Conservation (phyloP, 2,888 invertebrate species). For the Callosobruchus maculatus region DNA sequence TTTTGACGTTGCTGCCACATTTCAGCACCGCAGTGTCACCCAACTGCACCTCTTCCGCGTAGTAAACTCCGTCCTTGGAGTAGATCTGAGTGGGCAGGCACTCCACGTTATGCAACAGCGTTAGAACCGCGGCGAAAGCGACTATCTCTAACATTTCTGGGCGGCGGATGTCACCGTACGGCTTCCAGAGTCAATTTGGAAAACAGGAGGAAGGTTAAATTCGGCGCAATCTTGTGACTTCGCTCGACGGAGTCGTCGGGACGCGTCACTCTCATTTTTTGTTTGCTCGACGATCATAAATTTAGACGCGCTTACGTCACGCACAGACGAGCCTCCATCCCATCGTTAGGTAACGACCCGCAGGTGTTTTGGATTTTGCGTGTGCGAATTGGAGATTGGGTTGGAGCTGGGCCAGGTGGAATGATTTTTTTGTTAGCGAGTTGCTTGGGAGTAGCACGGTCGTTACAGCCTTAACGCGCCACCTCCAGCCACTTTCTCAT, state of each 20-base stretch:
- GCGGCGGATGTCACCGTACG: not conserved
- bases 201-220: not conserved
- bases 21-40: slow-evolving; percentile 59
- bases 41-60: slow-evolving; percentile 51
- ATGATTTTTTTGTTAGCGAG: not conserved
- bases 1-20: slow-evolving; percentile 62
- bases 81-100: not conserved
- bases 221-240: not conserved
- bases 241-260: not conserved
- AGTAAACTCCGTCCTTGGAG: not conserved
- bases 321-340: not conserved
- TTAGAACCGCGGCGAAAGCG: not conserved
- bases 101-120: not conserved
- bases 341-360: not conserved
- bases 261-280: not conserved
- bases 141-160: not conserved
- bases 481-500: too few species aligned
- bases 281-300: not conserved
- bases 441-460: not conserved
- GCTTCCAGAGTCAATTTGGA: not conserved
- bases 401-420: not conserved
- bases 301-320: not conserved
- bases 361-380: not conserved
- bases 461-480: not conserved
- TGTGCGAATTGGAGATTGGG: not conserved